Base-by-base conservation (phyloP, 2,888 invertebrate genomes). In the Hanleya hanleyi region DNA sequence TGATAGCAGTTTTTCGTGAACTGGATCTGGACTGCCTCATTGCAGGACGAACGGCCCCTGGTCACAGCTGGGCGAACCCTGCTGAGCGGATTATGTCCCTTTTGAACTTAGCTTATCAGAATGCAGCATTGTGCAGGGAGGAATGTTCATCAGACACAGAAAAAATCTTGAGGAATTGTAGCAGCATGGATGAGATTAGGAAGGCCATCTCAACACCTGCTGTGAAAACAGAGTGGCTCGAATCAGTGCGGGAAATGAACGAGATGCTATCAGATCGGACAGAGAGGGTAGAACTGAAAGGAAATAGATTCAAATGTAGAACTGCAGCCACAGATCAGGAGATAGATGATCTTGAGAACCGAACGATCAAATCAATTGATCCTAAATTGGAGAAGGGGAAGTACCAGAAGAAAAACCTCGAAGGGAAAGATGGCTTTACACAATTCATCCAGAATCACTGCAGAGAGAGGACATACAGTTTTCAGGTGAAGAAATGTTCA, bases 1-100 rank as follows among this genome's bases (percentile, higher is more conserved):
- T n/a, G n/a, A n/a, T n/a, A n/a, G 65, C 22, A 71, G 7, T 76
- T 76, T 29, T 70, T n/a, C n/a, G 67, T 33, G 12, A 3, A 15
- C 62, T 75, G 22, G 38, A 69, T 15, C 36, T 76, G 15, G 76
- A 76, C 0, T 1, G 69, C 0, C 41, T 77, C 12, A 35, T 72
- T n/a, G 77, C 77, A 26, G 22, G 51, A 3, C 35, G 41, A 64
- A 65, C 74, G 29, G 70, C 67, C 7, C 74, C 73, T n/a, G 76
- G 77, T 6, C n/a, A n/a, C n/a, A n/a, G n/a, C n/a, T n/a, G n/a
- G n/a, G n/a, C n/a, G n/a, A n/a, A n/a, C n/a, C n/a, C n/a, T n/a
- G n/a, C n/a, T n/a, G n/a, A 41, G 41, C 41, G 41, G 18, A 41
- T 41, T 41, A 41, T 41, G 41, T 41, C 41, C 9, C 18, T 41